Evolutionary conservation across 2,888 invertebrate genomes (phyloP).

Genomic region (Athalia cordata): DNA sequence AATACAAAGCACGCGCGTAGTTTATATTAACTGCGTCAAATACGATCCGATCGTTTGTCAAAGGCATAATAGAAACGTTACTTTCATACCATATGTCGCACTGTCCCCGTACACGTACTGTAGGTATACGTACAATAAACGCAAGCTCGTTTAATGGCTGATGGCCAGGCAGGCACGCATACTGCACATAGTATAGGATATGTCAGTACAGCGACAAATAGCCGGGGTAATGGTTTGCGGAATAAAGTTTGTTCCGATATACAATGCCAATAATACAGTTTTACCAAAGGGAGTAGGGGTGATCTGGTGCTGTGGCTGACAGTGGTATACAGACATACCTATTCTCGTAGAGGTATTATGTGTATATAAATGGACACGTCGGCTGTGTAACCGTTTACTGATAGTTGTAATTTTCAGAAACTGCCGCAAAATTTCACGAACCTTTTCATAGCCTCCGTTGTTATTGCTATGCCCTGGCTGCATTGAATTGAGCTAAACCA

Average conservation of each 20-base stretch:
- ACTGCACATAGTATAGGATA: conserved; percentile 6
- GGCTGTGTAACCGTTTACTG: conserved; percentile 1
- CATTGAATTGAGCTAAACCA: too few relatives aligned
- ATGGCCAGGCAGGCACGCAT: conserved; percentile 31
- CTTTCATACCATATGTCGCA: conserved; percentile 63
- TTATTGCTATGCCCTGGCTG: too few relatives aligned
- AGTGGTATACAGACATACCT: not conserved
- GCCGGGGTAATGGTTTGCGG: conserved; percentile 57
- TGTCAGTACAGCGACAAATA: conserved; percentile 57
- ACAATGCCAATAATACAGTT: conserved; percentile 37
- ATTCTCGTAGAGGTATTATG: not conserved
- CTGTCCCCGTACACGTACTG: conserved; percentile 33
- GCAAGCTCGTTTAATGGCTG: conserved; percentile 43
- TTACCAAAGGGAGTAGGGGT: conserved; percentile 46
- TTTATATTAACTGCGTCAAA: conserved; percentile 62
- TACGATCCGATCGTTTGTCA: conserved; percentile 62
- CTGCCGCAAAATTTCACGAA: not conserved
- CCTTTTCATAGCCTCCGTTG: not conserved
- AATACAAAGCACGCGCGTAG: conserved; percentile 31
- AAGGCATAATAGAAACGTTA: conserved; percentile 64
- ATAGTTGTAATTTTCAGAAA: not conserved
- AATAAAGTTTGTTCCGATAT: conserved; percentile 28
- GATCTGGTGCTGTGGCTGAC: conserved; percentile 55
- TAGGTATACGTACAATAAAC: conserved; percentile 33
- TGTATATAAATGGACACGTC: not conserved